phyloP scores from a whole-genome alignment of 1,140 invertebrate species.

The Panagrolaimus sp. region DNA sequence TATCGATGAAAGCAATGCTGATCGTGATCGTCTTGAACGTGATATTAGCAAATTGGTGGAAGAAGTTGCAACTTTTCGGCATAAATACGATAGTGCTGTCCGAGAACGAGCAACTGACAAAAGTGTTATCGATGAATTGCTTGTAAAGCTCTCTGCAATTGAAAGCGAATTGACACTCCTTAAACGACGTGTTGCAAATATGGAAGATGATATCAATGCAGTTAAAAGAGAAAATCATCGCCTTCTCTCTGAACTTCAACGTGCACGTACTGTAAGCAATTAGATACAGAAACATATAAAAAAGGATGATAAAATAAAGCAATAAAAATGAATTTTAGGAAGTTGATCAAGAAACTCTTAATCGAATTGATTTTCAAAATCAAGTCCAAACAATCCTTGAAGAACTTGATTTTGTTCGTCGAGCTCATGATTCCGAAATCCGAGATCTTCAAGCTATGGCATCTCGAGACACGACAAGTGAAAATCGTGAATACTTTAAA shows the following conservation, averaged over 20 bases:
- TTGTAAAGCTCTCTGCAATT: conserved; percentile 47
- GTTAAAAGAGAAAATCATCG: conserved; percentile 54
- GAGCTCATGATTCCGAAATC: conserved; percentile 61
- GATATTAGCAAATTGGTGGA: conserved; percentile 42
- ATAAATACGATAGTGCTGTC: conserved; percentile 53
- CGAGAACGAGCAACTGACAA: conserved; percentile 46
- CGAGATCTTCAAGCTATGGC: conserved; percentile 63
- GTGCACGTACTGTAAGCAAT: conserved; percentile 34
- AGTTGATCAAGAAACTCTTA: conserved; percentile 57
- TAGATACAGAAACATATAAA: neutral
- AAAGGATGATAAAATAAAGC: conserved; percentile 5
- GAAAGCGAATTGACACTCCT: conserved; percentile 53
- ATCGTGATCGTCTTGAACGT: conserved; percentile 36
- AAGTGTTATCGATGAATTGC: conserved; percentile 49
- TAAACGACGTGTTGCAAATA: conserved; percentile 52
- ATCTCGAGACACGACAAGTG: conserved; percentile 63
- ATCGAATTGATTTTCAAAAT: conserved; percentile 59
- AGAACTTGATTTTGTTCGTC: conserved; percentile 57
- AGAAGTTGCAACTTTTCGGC: conserved; percentile 34
- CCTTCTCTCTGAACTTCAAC: conserved; percentile 42
- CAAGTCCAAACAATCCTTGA: conserved; percentile 58
- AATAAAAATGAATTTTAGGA: conserved; percentile 41
- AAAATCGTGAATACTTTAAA: conserved; percentile 63
- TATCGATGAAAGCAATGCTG: conserved; percentile 38
- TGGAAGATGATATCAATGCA: conserved; percentile 53